These are phyloP conservation scores for Calyptomena viridis DNA, from an alignment of 2,113 vertebrate species.

Conservation along the genomic window DNA sequence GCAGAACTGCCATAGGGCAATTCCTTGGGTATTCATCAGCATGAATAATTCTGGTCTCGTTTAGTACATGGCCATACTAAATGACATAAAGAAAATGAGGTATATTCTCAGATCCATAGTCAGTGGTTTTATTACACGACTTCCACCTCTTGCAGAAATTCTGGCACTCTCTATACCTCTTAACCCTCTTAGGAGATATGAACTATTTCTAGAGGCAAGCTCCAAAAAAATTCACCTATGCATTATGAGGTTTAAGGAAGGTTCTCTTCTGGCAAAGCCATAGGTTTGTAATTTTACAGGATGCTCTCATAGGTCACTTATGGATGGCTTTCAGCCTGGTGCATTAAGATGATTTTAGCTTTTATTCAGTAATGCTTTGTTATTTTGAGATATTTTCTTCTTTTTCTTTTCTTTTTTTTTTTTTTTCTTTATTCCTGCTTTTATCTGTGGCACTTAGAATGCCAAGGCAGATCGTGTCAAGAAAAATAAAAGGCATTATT, in stretches of 20 bases:
- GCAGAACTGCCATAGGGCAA: background rate
- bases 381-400: background rate
- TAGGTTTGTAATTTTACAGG: background rate
- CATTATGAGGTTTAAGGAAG: background rate
- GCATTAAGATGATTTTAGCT: slow-evolving; percentile 3
- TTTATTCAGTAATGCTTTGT: slow-evolving; percentile 16
- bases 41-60: background rate
- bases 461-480: background rate
- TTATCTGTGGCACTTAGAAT: slow-evolving; percentile 1
- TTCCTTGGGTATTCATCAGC: background rate
- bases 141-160: background rate
- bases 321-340: background rate
- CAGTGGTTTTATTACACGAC: background rate
- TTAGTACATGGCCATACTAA: background rate
- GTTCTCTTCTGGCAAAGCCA: background rate
- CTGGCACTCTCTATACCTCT: background rate
- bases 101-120: background rate
- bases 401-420: background rate
- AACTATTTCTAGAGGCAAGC: background rate
- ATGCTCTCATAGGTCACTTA: background rate
- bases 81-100: background rate
- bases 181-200: background rate
- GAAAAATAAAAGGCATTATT: slow-evolving; percentile 27
- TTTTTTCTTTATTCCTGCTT: background rate
- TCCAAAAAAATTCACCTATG: background rate